A percentile compares a stretch with the other conserved stretches of the same genome.
phyloP scores from a whole-genome alignment of 2,888 invertebrate genomes.

The Xestia sexstrigata region DNA sequence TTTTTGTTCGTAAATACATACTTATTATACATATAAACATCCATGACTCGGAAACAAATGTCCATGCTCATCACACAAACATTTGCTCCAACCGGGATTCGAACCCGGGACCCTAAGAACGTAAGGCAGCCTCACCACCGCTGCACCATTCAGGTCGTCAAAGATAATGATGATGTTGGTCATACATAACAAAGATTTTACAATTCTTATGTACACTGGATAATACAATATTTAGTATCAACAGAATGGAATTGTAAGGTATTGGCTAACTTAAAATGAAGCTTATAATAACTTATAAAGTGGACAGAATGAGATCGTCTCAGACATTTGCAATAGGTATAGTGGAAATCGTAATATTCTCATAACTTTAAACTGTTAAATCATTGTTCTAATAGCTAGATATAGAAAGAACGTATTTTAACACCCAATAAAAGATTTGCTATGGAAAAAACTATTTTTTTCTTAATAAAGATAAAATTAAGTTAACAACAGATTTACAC shows the following conservation, averaged over 20 bases:
- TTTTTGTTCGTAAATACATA: too few relatives aligned
- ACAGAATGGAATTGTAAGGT: neutral
- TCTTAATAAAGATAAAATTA: constrained; percentile 11
- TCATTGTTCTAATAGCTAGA: neutral
- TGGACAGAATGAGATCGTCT: constrained; percentile 7
- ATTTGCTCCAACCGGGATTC: too few relatives aligned
- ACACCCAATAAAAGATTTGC: neutral
- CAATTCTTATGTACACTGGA: neutral
- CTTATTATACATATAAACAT: too few relatives aligned
- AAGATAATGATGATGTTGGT: neutral
- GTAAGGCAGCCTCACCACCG: too few relatives aligned
- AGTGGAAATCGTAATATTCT: constrained; percentile 5
- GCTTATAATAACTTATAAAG: constrained; percentile 16
- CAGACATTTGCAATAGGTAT: neutral
- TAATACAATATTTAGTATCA: neutral
- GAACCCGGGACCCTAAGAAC: too few relatives aligned
- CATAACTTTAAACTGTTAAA: neutral
- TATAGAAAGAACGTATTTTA: neutral
- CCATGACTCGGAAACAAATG: too few relatives aligned
- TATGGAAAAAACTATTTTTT: neutral
- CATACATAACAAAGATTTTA: neutral
- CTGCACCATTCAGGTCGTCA: too few relatives aligned
- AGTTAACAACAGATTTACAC: neutral
- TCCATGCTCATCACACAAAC: too few relatives aligned
- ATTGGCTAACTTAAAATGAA: neutral